Percentiles rank a stretch among this genome's conserved stretches.
phyloP scores from a whole-genome alignment of 1,140 invertebrate species.

The Phocides pigmalion region DNA sequence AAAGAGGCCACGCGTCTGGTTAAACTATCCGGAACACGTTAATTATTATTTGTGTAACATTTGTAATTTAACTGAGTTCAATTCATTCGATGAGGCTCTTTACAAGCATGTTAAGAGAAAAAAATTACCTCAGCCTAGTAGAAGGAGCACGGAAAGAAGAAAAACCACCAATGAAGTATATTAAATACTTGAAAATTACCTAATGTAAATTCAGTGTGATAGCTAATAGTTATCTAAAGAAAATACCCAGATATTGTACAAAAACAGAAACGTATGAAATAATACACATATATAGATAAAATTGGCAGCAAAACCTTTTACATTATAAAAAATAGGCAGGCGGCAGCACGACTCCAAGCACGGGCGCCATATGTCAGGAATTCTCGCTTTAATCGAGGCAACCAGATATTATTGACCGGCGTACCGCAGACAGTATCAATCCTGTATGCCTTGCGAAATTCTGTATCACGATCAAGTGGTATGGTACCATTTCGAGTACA shows the following conservation, averaged over 20 bases:
- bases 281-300: constrained; percentile 1
- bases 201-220: no score
- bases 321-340: constrained; percentile 10
- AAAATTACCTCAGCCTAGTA: no score
- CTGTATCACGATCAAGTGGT: constrained; percentile 34
- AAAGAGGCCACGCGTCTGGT: no score
- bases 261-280: background rate
- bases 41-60: no score
- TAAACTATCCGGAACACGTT: no score
- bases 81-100: no score
- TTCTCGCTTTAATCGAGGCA: constrained; percentile 29
- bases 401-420: constrained; percentile 33
- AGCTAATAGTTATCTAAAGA: no score
- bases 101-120: no score
- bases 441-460: constrained; percentile 34
- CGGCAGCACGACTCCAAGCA: background rate
- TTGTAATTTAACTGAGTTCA: no score
- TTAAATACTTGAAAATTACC: no score
- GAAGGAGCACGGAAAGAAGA: no score
- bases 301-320: constrained; percentile 7
- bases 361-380: constrained; percentile 30
- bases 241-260: background rate
- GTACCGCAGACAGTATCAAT: constrained; percentile 31
- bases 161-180: no score
- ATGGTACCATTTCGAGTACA: constrained; percentile 29